Percentiles rank a stretch among this genome's conserved stretches.
Conservation (phyloP, 2,888 invertebrate species). For the Gnatocerus cornutus region DNA sequence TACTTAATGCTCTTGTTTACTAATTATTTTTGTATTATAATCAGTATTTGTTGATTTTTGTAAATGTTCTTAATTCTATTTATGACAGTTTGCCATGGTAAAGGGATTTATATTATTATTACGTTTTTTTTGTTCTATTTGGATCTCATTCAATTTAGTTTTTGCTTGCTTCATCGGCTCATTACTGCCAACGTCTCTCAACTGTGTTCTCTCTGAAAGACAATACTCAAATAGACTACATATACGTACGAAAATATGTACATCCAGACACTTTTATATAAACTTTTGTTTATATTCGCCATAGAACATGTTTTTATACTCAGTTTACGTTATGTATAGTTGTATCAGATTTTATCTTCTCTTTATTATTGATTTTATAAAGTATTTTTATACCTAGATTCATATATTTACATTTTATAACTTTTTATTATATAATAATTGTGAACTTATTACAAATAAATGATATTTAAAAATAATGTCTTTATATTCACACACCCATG, state of each 20-base stretch:
- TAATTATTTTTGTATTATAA: slow-evolving; percentile 57
- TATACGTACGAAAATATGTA: slow-evolving; percentile 57
- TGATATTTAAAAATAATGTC: slow-evolving; percentile 50
- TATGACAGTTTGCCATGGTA: slow-evolving; percentile 67
- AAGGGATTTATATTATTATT: slow-evolving; percentile 63
- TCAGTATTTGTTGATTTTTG: slow-evolving; percentile 60
- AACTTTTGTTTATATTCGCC: slow-evolving; percentile 62
- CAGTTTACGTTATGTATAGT: slow-evolving; percentile 70
- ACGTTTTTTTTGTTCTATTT: slow-evolving; percentile 59
- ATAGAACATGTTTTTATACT: slow-evolving; percentile 65
- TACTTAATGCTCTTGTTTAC: slow-evolving; percentile 52
- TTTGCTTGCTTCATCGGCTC: slow-evolving; percentile 59
- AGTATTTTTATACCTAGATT: slow-evolving; percentile 69
- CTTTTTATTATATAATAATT: slow-evolving; percentile 70
- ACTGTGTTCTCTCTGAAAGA: slow-evolving; percentile 59
- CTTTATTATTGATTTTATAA: slow-evolving; percentile 69
- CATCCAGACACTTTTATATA: slow-evolving; percentile 54
- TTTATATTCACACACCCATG: not conserved
- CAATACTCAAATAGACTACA: slow-evolving; percentile 56
- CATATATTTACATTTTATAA: slow-evolving; percentile 70
- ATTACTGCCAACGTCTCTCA: slow-evolving; percentile 59
- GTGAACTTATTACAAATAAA: slow-evolving; percentile 67
- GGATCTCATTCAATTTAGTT: slow-evolving; percentile 66
- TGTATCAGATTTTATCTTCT: slow-evolving; percentile 70
- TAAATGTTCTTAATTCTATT: slow-evolving; percentile 59